These are phyloP conservation scores for Osmerus eperlanus DNA, from an alignment of 2,113 vertebrate species.

Conservation along the genomic window DNA sequence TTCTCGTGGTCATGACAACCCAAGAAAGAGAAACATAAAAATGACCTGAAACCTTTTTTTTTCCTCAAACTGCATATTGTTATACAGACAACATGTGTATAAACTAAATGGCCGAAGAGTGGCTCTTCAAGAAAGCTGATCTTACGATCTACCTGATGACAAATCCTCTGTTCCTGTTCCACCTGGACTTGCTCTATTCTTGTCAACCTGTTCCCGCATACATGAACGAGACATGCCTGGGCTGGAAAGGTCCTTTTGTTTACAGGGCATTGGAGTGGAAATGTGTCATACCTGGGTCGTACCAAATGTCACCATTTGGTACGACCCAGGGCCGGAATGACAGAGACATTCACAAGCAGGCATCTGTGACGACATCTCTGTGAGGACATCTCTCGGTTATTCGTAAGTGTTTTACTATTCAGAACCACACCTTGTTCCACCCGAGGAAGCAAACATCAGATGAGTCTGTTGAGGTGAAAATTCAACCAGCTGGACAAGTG, in stretches of 20 bases:
- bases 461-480: not conserved
- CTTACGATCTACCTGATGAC: not conserved
- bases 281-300: not conserved
- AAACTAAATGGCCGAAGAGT: not conserved
- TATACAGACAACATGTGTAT: not conserved
- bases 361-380: not conserved
- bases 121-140: not conserved
- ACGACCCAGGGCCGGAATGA: not conserved
- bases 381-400: not conserved
- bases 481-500: constrained; percentile 18
- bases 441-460: not conserved
- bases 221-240: not conserved
- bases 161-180: constrained; percentile 31
- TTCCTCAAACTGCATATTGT: not conserved
- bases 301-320: not conserved
- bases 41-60: not conserved
- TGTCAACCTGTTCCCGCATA: constrained; percentile 12
- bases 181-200: constrained; percentile 48
- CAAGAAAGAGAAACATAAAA: not conserved
- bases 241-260: not conserved
- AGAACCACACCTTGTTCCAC: not conserved
- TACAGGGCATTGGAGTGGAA: not conserved
- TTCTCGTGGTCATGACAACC: not conserved
- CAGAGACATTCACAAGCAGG: not conserved
- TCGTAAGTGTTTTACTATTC: not conserved